Base-by-base conservation (phyloP, 2,113 vertebrate genomes). In the Zootoca vivipara region DNA sequence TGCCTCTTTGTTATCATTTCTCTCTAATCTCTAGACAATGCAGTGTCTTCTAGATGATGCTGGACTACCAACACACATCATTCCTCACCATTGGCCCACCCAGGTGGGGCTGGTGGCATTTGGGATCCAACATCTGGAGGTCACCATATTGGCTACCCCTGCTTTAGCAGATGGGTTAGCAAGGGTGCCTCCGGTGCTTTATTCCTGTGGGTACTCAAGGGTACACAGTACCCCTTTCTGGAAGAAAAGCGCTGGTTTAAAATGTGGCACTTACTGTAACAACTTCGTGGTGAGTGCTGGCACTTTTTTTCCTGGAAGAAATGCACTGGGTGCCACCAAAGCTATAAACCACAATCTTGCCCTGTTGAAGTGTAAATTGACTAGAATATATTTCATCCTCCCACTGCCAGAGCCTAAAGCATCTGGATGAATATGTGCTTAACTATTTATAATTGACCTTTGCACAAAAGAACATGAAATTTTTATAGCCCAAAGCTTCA, bases 371-470 rank as follows among this genome's bases (percentile, higher is more conserved):
- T 92, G 69, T 87, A 93, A 90, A 94, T 94, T 92, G 92, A 93
- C 95, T 95, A 91, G 94, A 95, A 92, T 92, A 92, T 93, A 90
- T 95, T 97, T 95, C 90, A 93, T 93, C 93, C 89, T 94, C 90
- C 91, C 85, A 78, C 77, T 80, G 88, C 85, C 56, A 75, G 91
- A 94, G 91, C 91, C 89, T 91, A 78, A 85, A 93, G 92, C 92
- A 93, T 96, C 93, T 95, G 92, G 92, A 95, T 96, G 96, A 97
- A 95, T 96, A 96, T 96, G 95, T 96, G 94, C 96, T 97, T 97
- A 97, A 97, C 96, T 97, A 97, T 97, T 97, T 97, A 97, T 97
- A 97, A 97, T 97, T 97, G 97, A 97, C 96, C 96, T 97, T 97
- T 97, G 96, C 96, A 97, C 96, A 97, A 96, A 97, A 92, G 96